Conservation (phyloP, 1,140 invertebrate species). For the Lethrus apterus region DNA sequence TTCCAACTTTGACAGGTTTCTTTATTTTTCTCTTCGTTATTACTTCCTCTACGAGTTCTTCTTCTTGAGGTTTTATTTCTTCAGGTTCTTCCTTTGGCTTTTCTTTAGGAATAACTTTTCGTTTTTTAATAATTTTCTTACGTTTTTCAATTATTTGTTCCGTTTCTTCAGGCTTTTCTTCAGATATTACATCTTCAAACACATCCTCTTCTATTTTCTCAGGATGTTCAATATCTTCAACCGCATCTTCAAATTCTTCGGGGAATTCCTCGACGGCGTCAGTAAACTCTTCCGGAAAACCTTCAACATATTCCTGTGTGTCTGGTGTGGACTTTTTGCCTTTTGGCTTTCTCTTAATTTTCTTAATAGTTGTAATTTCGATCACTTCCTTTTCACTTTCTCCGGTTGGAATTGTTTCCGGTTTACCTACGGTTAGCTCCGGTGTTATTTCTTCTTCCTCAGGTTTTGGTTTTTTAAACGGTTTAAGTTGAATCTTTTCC, state of each 20-base stretch:
- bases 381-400: conserved; percentile 20
- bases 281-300: conserved; percentile 9
- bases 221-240: conserved; percentile 22
- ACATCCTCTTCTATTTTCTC: conserved; percentile 15
- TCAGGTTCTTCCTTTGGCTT: conserved; percentile 17
- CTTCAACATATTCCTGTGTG: conserved; percentile 11
- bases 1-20: conserved; percentile 11
- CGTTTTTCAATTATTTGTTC: conserved; percentile 23
- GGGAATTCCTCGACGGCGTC: too few species aligned
- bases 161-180: conserved; percentile 23
- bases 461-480: conserved; percentile 38
- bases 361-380: conserved; percentile 12
- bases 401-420: conserved; percentile 9
- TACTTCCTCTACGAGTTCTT: background rate
- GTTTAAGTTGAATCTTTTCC: conserved; percentile 48
- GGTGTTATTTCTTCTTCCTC: conserved; percentile 27
- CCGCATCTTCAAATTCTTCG: conserved; percentile 14
- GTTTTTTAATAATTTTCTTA: conserved; percentile 25
- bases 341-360: conserved; percentile 14
- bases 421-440: conserved; percentile 15
- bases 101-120: conserved; percentile 19
- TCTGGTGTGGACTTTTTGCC: conserved; percentile 15
- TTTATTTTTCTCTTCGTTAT: conserved; percentile 11
- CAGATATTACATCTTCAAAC: conserved; percentile 12
- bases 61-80: conserved; percentile 9